These are phyloP conservation scores for Gnathonemus longibarbis DNA, from an alignment of 2,113 vertebrate species.

Conservation along the genomic window DNA sequence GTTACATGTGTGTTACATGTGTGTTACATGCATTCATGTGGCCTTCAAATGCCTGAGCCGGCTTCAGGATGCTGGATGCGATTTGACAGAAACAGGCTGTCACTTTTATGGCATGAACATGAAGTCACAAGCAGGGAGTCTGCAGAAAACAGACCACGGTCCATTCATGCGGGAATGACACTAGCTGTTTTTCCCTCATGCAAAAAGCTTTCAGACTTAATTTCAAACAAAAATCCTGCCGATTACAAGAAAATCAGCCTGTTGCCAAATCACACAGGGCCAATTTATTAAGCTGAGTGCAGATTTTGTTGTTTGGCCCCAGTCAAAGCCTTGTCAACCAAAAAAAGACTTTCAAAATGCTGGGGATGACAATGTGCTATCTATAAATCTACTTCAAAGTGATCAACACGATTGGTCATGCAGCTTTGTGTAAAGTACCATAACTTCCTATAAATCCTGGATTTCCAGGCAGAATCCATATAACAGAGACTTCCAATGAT, in stretches of 20 bases:
- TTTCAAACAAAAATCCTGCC: not conserved
- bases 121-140: not conserved
- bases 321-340: not conserved
- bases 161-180: not conserved
- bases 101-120: not conserved
- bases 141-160: not conserved
- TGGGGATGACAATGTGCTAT: not conserved
- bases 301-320: not conserved
- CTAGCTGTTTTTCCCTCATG: not conserved
- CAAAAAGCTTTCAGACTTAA: not conserved
- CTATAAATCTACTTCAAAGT: slow-evolving; percentile 7
- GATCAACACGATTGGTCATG: not conserved
- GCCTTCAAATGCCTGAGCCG: too few species aligned
- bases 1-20: not conserved
- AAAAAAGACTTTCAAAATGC: not conserved
- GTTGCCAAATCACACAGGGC: not conserved
- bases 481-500: not conserved
- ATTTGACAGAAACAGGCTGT: not conserved
- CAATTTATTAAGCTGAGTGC: not conserved
- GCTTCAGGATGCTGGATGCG: not conserved
- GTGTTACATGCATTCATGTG: too few species aligned
- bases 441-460: not conserved
- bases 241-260: not conserved
- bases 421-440: not conserved
- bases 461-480: not conserved